phyloP scores from a whole-genome alignment of 2,113 vertebrate species.

The Maccullochella peelii region DNA sequence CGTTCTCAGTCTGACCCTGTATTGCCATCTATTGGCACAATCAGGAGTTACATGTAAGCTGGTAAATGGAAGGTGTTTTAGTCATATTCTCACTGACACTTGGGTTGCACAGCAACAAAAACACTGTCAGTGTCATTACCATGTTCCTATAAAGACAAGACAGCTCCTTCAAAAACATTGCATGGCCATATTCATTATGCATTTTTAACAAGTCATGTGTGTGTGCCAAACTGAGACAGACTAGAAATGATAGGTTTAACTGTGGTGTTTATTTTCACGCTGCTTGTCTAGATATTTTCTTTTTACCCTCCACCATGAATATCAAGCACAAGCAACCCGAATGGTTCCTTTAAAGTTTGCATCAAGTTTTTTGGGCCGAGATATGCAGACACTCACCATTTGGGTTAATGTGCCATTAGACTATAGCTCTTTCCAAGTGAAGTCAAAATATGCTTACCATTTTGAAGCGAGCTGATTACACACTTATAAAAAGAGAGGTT shows the following conservation, averaged over 20 bases:
- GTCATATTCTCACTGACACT: background rate
- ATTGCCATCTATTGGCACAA: constrained; percentile 35
- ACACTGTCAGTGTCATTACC: background rate
- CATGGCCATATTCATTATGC: too few species aligned
- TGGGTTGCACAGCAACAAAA: background rate
- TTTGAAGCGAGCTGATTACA: background rate
- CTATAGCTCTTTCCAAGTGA: background rate
- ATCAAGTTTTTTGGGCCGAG: background rate
- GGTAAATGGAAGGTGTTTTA: background rate
- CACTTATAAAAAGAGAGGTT: background rate
- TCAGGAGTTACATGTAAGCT: constrained; percentile 5
- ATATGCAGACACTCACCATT: background rate
- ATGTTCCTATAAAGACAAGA: background rate
- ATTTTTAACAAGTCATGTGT: background rate
- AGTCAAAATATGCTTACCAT: background rate
- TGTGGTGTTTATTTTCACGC: background rate
- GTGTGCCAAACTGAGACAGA: background rate
- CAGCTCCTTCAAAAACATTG: too few species aligned
- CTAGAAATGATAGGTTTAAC: background rate
- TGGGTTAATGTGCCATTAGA: background rate
- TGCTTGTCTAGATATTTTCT: background rate
- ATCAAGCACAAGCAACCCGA: background rate
- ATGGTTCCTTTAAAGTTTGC: background rate
- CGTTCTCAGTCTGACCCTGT: background rate
- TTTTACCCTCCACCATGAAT: background rate